Conservation (phyloP, 2,888 invertebrate genomes). For the Dusona sp. region DNA sequence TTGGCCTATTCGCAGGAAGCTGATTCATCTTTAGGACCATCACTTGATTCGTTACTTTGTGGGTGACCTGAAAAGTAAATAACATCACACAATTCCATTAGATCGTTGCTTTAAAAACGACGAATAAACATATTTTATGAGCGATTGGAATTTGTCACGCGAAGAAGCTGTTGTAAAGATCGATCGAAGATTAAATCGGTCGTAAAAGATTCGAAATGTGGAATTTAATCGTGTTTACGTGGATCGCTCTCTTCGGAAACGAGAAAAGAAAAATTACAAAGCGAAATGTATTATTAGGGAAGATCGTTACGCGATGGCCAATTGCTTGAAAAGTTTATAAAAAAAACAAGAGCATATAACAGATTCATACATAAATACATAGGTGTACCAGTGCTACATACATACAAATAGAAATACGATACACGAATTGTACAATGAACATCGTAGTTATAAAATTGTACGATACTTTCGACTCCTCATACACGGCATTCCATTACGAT, state of each 20-base stretch:
- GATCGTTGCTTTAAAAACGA: not conserved
- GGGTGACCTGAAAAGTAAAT: slow-evolving; percentile 91
- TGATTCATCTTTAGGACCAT: slow-evolving; percentile 99
- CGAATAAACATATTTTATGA: not conserved
- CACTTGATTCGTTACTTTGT: slow-evolving; percentile 95
- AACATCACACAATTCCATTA: not conserved
- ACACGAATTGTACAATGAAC: slow-evolving; percentile 5
- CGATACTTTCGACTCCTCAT: slow-evolving; percentile 67
- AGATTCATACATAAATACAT: not conserved
- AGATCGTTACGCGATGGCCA: slow-evolving; percentile 53
- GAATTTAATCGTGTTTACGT: not conserved
- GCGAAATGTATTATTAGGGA: slow-evolving; percentile 29
- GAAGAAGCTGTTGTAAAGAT: not conserved
- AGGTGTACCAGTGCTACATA: not conserved
- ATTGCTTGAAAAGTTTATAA: slow-evolving; percentile 9
- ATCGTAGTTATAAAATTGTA: slow-evolving; percentile 32
- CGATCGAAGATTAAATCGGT: not conserved
- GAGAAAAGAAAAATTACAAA: not conserved
- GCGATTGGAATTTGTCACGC: not conserved
- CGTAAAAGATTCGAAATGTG: not conserved
- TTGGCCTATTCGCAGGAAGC: slow-evolving; percentile 96
- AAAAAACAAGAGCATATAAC: slow-evolving; percentile 7
- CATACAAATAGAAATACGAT: not conserved
- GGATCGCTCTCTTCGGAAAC: not conserved
- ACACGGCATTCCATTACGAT: slow-evolving; percentile 59